Conservation (phyloP, 2,797 vertebrate species). For the Mastacembelus armatus region DNA sequence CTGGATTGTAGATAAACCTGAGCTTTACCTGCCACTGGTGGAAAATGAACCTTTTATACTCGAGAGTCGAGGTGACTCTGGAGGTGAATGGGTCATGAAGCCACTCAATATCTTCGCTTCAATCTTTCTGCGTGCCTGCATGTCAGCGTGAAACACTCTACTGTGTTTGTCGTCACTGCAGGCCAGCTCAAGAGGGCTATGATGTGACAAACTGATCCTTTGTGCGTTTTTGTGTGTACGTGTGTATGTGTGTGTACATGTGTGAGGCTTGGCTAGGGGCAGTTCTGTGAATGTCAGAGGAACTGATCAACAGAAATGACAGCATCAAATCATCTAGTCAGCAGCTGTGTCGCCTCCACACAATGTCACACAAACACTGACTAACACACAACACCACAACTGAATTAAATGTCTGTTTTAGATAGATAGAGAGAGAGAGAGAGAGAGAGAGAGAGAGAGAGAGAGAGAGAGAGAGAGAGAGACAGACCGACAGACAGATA, state of each 20-base stretch:
- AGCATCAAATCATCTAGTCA: conserved; percentile 41
- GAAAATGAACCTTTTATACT: conserved; percentile 10
- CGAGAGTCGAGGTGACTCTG: background rate
- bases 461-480: no score
- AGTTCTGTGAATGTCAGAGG: conserved; percentile 43
- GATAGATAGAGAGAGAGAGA: no score
- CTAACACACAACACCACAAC: conserved; percentile 23
- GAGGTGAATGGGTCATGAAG: conserved; percentile 16
- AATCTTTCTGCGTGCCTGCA: conserved; percentile 13
- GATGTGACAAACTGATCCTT: conserved; percentile 5
- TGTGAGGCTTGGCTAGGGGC: conserved; percentile 18
- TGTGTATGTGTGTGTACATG: background rate
- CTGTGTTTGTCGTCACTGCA: conserved; percentile 29
- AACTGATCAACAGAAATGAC: conserved; percentile 50
- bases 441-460: no score
- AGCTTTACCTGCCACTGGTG: conserved; percentile 11
- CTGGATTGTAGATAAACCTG: conserved; percentile 25
- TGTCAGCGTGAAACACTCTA: background rate
- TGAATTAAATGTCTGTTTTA: conserved; percentile 10
- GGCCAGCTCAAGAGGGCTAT: conserved; percentile 2
- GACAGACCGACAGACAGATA: no score
- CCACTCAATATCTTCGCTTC: background rate
- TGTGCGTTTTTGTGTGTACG: conserved; percentile 16
- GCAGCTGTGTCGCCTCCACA: conserved; percentile 51
- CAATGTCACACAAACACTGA: conserved; percentile 27